These are phyloP conservation scores for Thunnus thynnus DNA, from an alignment of 2,113 vertebrate genomes.

Conservation along the genomic window DNA sequence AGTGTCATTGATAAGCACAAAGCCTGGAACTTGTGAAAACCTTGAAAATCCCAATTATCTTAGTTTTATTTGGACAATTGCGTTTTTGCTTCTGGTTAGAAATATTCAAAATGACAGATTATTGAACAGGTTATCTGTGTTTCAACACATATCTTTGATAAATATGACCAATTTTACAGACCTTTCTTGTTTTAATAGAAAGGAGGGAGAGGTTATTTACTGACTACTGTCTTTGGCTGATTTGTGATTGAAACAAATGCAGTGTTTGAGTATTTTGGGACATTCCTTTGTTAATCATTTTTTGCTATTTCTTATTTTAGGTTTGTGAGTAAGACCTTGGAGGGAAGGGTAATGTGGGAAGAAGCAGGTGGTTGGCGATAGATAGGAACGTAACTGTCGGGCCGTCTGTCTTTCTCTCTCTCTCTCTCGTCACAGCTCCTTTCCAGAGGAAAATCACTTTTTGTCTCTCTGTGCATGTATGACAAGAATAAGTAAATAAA, in stretches of 20 bases:
- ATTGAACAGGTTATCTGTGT: not conserved
- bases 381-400: constrained; percentile 30
- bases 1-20: not conserved
- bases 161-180: not conserved
- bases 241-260: not conserved
- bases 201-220: too few relatives aligned
- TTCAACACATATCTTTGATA: constrained; percentile 5
- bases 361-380: constrained; percentile 60
- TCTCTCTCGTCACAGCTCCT: not conserved
- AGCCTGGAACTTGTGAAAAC: not conserved
- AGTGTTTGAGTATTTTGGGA: not conserved
- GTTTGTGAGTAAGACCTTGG: constrained; percentile 42
- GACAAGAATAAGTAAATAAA: not conserved
- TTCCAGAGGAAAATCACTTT: not conserved
- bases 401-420: not conserved
- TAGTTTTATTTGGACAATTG: not conserved
- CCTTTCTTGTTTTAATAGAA: too few relatives aligned
- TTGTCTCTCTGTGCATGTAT: not conserved
- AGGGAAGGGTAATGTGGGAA: constrained; percentile 51
- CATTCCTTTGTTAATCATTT: not conserved
- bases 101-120: not conserved
- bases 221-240: not conserved
- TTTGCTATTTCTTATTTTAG: constrained; percentile 20
- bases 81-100: not conserved
- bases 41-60: not conserved